Evolutionary conservation across 92 coral and sea anemone genomes (phyloP).

Genomic region (Umimayanthus kanabou): DNA sequence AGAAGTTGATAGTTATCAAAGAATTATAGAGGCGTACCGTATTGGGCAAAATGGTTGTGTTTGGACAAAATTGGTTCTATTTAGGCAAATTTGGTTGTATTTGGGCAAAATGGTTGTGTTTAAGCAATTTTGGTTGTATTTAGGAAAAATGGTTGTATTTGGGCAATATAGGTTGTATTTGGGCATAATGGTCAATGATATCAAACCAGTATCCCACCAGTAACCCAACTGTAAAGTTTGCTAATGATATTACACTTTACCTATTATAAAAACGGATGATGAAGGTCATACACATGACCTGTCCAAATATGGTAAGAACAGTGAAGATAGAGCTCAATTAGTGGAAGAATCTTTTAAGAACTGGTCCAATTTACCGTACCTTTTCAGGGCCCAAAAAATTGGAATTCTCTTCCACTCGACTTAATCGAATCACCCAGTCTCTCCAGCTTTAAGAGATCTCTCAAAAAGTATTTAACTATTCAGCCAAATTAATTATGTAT

Average conservation of each 20-base stretch:
- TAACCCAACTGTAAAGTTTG: background rate
- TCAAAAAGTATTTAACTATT: no score
- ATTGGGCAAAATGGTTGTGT: background rate
- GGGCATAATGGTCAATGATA: background rate
- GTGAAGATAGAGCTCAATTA: background rate
- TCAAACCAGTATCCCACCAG: conserved; percentile 5
- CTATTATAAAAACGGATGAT: background rate
- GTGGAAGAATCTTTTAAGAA: background rate
- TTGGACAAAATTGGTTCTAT: background rate
- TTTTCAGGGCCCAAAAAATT: background rate
- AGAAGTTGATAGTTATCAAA: background rate
- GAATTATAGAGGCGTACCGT: background rate
- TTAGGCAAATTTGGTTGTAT: no score
- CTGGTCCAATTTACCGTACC: background rate
- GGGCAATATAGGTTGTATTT: background rate
- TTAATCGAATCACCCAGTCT: no score
- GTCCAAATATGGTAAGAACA: background rate
- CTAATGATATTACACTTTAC: background rate
- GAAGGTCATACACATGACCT: background rate
- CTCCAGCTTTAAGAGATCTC: no score
- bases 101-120: background rate
- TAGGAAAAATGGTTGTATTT: background rate
- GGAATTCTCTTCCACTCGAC: no score
- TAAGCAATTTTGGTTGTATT: background rate
- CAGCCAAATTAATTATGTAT: no score